Evolutionary conservation across 2,888 invertebrate species (phyloP), one percentile per base, ranked within the genome.

Genomic region (Lycocerus yunnanus): DNA sequence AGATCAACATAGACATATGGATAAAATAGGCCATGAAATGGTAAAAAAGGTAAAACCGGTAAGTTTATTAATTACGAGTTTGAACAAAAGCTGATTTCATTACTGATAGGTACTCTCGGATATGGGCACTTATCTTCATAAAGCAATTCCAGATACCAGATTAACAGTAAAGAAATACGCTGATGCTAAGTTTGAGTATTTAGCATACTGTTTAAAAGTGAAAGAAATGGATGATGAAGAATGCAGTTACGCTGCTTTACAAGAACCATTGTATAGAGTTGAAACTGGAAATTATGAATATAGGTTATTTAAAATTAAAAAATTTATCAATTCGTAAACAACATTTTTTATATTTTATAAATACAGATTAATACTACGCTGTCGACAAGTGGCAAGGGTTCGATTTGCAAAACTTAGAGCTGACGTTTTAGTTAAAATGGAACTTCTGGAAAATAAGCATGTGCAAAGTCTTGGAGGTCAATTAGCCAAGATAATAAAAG

Each of bases 151-250:
- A 0, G 99, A 99, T 85, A 99, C 99, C 0, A 94, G 97, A 83
- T 88, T 99, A 27, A 99, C 99, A 0, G 97, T 99, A 59, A 95
- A 96, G 81, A 98, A 98, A 84, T 99, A 99, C 86, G 96, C 99
- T 0, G 99, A 99, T 87, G 96, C 97, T 0, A 99, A 99, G 87
- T 99, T 99, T 86, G 99, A 99, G 84, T 99, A 99, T 86, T 89
- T 99, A 71, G 99, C 99, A 0, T 99, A 99, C 86, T 99, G 99
- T 84, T 89, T 99, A 72, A 99, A 99, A 88, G 97, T 99, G 0
- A 99, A 99, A 86, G 99, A 99, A 87, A 95, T 99, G 96, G 99
- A 99, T 82, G 99, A 99, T 84, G 99, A 99, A 84, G 98, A 99
- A 83, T 97, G 97, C 80, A 96, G 95, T 65, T 98, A 95, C 84